phyloP scores from a whole-genome alignment of 35 echinoderm and acorn worm genomes.

The Apostichopus japonicus region DNA sequence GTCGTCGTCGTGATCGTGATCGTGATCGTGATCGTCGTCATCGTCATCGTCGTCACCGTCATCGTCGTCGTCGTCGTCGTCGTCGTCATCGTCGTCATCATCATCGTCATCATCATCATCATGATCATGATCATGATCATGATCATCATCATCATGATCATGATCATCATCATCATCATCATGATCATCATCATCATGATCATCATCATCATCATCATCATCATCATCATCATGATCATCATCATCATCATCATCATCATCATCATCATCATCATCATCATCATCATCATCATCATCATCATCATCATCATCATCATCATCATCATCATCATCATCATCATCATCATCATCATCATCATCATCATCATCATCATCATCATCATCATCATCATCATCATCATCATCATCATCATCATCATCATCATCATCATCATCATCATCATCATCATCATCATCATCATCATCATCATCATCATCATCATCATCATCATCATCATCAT shows the following conservation, averaged over 20 bases:
- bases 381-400: conserved; percentile 10
- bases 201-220: background rate
- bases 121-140: background rate
- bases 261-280: background rate
- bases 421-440: background rate
- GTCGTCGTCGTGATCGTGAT: background rate
- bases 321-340: background rate
- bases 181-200: background rate
- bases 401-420: background rate
- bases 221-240: background rate
- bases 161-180: conserved; percentile 6
- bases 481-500: background rate
- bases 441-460: background rate
- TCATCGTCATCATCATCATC: background rate
- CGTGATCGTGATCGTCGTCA: background rate
- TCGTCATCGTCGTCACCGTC: background rate
- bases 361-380: conserved; percentile 1
- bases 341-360: background rate
- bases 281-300: background rate
- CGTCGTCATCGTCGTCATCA: background rate
- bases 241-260: background rate
- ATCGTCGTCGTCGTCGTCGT: background rate
- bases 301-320: background rate
- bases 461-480: background rate
- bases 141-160: background rate